Evolutionary conservation across 1,140 invertebrate species (phyloP), one percentile per base, ranked within the genome.

Genomic region (Plutomurus gul): DNA sequence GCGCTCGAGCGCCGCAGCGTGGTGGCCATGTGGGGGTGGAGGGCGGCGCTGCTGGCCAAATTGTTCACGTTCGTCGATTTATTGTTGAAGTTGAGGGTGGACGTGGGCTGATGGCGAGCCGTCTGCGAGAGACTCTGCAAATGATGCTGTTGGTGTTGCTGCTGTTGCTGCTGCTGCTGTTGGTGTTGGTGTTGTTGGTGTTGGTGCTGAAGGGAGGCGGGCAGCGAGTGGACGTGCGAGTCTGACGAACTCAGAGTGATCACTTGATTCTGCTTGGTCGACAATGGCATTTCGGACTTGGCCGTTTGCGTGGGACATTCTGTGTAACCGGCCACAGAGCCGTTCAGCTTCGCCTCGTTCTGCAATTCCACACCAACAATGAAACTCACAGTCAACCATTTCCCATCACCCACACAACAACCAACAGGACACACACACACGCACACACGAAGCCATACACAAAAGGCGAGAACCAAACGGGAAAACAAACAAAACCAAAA

Each of bases 311-410:
- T 79, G 8, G 77, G 77, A 70, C 77, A 79, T 43, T 82, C 81
- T 20, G 46, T 82, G 77, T 82, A 82, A n/a, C 80, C 80, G 11
- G 76, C 76, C 18, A 74, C 81, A 6, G 75, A 77, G n/a, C 82
- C 82, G 47, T 83, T 83, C 43, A 83, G 65, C 72, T 83, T 83
- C 16, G 49, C 77, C 33, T 83, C 82, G 65, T 76, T 80, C 82
- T 83, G 70, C 22, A 83, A 83, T 76, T 22, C 46, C 33, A n/a
- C n/a, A 70, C 20, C 47, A 65, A 76, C 27, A 79, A 36, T 13
- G 5, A 75, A 33, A 46, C 77, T 25, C 18, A 71, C 25, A 79
- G 78, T 75, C 40, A 74, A 37, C 40, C 43, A 65, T 33, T 65
- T 39, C 49, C 33, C 72, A 22, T 18, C 37, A 40, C 74, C 11